Evolutionary conservation across 2,888 invertebrate genomes (phyloP), one percentile per base, ranked within the genome.

Genomic region (Drosophila nr. perissopoda): DNA sequence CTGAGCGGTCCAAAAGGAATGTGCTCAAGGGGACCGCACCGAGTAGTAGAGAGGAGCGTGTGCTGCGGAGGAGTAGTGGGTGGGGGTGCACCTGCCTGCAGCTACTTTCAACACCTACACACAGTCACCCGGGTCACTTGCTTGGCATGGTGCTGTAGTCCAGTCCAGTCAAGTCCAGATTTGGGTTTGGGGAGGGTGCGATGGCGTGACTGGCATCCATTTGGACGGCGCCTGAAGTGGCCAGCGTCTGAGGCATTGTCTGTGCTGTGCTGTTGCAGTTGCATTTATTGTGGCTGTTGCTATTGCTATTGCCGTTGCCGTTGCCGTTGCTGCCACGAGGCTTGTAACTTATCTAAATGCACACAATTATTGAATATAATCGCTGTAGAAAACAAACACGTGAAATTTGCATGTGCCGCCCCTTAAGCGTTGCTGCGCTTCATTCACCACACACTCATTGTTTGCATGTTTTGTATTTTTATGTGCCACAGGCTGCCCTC

Each of bases 311-410:
- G 16, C 48, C 1, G 0, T 42, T 42, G n/a, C 21, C 13, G 13
- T 45, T 25, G 25, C 45, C 21, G 13, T 25, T 45, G 45, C 67
- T 58, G 78, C 57, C 84, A 66, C 73, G 73, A 58, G 87, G 87
- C 87, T 84, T 84, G 81, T 75, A 87, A 85, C 84, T 89, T 89
- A 88, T 89, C 88, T 90, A 90, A 89, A 89, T 88, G 90, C 80
- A 87, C 88, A 88, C 88, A 90, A 88, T 89, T 89, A 90, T 89
- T 89, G 90, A 89, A 88, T 90, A 88, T 88, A 88, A 88, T 88
- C 90, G 88, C 67, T 75, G 77, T 33, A 63, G 69, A 72, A 83
- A 76, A 78, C 80, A 78, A 70, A 73, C 73, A 78, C 57, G 69
- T 54, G 56, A 66, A 75, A 80, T 74, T 83, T 83, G 80, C 86